These are phyloP conservation scores for Chauna torquata DNA, from an alignment of 2,113 vertebrate genomes.

Conservation along the genomic window DNA sequence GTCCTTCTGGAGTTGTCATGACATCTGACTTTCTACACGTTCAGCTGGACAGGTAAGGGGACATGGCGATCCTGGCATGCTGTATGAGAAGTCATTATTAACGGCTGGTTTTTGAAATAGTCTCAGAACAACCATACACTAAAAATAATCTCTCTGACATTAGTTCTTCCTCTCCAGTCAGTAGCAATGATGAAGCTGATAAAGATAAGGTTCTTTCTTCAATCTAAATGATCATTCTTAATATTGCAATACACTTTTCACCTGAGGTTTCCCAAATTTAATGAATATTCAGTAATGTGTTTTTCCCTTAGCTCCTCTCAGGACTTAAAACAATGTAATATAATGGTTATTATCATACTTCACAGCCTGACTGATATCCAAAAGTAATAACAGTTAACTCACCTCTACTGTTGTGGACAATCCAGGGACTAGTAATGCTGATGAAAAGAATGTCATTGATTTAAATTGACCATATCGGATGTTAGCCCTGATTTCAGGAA, in stretches of 20 bases:
- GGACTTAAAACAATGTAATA: not conserved
- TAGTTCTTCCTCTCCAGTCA: not conserved
- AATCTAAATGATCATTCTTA: not conserved
- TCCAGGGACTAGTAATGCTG: not conserved
- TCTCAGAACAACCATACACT: not conserved
- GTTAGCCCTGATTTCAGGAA: not conserved
- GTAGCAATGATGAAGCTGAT: not conserved
- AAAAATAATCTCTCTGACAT: not conserved
- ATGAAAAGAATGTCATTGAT: not conserved
- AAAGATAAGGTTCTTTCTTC: not conserved
- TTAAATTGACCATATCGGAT: not conserved
- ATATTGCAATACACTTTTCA: not conserved
- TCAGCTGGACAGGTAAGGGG: rapidly evolving
- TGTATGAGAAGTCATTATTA: rapidly evolving
- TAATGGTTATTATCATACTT: not conserved
- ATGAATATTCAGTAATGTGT: not conserved
- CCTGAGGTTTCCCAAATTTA: not conserved
- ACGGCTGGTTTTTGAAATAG: not conserved
- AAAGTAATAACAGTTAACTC: not conserved
- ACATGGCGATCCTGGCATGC: rapidly evolving
- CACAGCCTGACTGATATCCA: not conserved
- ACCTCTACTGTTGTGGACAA: not conserved
- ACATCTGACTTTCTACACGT: rapidly evolving
- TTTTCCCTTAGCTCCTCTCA: not conserved
- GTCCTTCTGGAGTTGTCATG: not conserved